A percentile compares a stretch with the other conserved stretches of the same genome.
Evolutionary conservation across 2,797 vertebrate genomes (phyloP).

Genomic region (Anguilla obscura): DNA sequence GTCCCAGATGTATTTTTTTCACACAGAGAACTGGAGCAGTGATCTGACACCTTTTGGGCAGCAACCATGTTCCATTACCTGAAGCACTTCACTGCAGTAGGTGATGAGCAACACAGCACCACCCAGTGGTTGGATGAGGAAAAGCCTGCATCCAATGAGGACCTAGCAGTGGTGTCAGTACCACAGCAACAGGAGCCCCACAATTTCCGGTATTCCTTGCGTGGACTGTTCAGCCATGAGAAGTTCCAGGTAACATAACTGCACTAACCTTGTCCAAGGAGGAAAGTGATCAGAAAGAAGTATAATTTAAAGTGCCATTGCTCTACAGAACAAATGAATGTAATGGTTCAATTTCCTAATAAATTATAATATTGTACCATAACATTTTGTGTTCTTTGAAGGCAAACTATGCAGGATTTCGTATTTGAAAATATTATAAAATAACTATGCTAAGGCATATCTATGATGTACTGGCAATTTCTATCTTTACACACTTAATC

Average conservation of each 20-base stretch:
- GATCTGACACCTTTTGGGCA: neutral
- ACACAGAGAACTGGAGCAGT: neutral
- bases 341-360: no score
- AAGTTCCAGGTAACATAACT: constrained; percentile 15
- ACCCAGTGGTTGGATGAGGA: constrained; percentile 3
- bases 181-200: neutral
- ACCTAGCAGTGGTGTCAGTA: neutral
- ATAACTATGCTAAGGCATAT: no score
- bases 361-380: no score
- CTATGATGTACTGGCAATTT: no score
- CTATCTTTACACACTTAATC: no score
- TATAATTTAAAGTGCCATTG: no score
- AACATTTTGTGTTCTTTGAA: no score
- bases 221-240: neutral
- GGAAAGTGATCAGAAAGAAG: neutral
- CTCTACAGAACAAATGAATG: no score
- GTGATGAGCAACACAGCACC: neutral
- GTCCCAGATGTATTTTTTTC: neutral
- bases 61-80: constrained; percentile 18
- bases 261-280: neutral
- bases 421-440: no score
- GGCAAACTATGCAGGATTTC: no score
- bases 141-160: neutral
- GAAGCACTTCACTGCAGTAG: neutral
- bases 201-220: neutral